These are phyloP conservation scores for Coboldia fuscipes DNA, from an alignment of 1,140 invertebrate species.

Conservation along the genomic window DNA sequence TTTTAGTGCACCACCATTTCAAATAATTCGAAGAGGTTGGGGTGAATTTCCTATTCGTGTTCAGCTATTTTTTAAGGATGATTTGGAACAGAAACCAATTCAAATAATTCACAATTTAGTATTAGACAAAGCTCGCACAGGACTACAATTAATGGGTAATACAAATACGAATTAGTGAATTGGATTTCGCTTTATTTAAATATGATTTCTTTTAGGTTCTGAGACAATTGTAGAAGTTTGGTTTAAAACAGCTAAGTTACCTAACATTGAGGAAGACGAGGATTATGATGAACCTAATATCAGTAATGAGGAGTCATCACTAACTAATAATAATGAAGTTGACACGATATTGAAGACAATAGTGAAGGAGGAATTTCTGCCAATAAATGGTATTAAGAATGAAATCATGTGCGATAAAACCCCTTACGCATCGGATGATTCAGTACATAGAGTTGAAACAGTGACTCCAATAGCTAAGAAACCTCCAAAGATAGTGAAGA, in stretches of 20 bases:
- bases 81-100: slow-evolving; percentile 47
- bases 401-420: too few species aligned
- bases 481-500: too few species aligned
- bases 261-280: neutral
- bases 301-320: neutral
- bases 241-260: slow-evolving; percentile 14
- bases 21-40: slow-evolving; percentile 66
- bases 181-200: neutral
- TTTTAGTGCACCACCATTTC: slow-evolving; percentile 49
- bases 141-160: slow-evolving; percentile 57
- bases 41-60: slow-evolving; percentile 72
- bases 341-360: too few species aligned
- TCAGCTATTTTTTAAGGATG: slow-evolving; percentile 55
- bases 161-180: slow-evolving; percentile 1
- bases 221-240: slow-evolving; percentile 55
- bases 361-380: slow-evolving; percentile 1
- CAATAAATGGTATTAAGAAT: too few species aligned
- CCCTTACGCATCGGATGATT: too few species aligned
- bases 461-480: too few species aligned
- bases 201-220: slow-evolving; percentile 28
- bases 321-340: too few species aligned
- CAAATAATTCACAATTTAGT: slow-evolving; percentile 63
- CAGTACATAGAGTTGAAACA: too few species aligned
- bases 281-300: neutral
- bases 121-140: slow-evolving; percentile 64